Evolutionary conservation across 2,113 vertebrate genomes (phyloP).

Genomic region (Mystacornis crossleyi): DNA sequence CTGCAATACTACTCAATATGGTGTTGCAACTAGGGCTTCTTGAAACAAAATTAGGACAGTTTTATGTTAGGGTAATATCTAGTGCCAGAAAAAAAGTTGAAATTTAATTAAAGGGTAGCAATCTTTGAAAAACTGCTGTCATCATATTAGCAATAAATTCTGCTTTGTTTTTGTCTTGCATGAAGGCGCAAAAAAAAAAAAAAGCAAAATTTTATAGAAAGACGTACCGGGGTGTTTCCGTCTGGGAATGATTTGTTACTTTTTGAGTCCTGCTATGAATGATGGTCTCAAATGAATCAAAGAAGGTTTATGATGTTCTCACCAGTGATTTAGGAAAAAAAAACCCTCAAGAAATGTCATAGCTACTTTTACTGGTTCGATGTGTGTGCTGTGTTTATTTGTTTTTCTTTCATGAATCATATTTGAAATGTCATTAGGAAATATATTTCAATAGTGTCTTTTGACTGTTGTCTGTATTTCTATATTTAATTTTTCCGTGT

Average conservation of each 20-base stretch:
- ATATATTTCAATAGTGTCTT: background rate
- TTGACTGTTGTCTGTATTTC: background rate
- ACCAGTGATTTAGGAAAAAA: background rate
- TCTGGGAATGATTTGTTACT: background rate
- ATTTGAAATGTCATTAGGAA: background rate
- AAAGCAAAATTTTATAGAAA: background rate
- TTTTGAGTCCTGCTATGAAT: background rate
- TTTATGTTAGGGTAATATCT: background rate
- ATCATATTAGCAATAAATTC: background rate
- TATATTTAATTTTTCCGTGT: background rate
- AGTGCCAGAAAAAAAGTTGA: background rate
- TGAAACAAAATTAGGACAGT: background rate
- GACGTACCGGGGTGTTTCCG: background rate
- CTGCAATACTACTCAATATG: background rate
- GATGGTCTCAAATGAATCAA: background rate
- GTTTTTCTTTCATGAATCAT: background rate
- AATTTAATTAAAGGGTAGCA: background rate
- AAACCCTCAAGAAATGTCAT: background rate
- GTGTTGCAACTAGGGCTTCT: background rate
- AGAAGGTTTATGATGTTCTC: background rate
- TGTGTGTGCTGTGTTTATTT: background rate
- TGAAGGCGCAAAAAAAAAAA: background rate
- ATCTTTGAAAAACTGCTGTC: background rate
- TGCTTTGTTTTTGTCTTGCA: background rate
- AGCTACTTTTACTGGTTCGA: background rate